These are phyloP conservation scores for Eleginops maclovinus DNA, from an alignment of 2,113 vertebrate species.

Conservation along the genomic window DNA sequence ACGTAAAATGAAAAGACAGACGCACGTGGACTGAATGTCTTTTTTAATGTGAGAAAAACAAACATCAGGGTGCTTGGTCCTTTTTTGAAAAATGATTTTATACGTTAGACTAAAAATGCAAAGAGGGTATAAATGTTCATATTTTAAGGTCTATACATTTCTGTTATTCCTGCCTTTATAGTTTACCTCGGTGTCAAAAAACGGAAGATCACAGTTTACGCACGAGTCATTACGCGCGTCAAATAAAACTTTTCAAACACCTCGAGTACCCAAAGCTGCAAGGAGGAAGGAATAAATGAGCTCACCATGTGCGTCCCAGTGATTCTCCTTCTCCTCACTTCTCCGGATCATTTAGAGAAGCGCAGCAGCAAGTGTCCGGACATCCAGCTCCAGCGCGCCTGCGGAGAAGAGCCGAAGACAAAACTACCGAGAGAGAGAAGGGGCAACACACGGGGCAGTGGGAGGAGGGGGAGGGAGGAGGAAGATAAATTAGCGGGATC, in stretches of 20 bases:
- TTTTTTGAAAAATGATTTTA: background rate
- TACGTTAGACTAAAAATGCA: background rate
- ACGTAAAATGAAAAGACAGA: background rate
- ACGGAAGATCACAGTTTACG: background rate
- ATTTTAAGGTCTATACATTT: background rate
- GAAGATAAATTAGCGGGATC: conserved; percentile 49
- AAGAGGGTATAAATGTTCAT: background rate
- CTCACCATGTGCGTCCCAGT: conserved; percentile 83
- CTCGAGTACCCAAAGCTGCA: background rate
- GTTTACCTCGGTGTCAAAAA: background rate
- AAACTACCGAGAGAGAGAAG: conserved; percentile 54
- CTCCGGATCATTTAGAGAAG: conserved; percentile 57
- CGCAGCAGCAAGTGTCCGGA: conserved; percentile 64
- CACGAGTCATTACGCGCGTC: conserved; percentile 13
- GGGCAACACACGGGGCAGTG: conserved; percentile 40
- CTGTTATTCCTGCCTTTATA: background rate
- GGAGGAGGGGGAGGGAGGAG: conserved; percentile 1
- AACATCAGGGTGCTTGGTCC: background rate
- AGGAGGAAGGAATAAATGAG: background rate
- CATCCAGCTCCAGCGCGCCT: conserved; percentile 59
- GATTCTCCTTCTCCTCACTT: conserved; percentile 51
- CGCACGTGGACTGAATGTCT: background rate
- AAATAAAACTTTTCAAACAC: background rate
- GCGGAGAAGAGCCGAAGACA: conserved; percentile 26
- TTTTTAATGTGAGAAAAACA: background rate